Evolutionary conservation across 2,113 vertebrate genomes (phyloP), one percentile per base, ranked within the genome.

Genomic region (Zeus faber): DNA sequence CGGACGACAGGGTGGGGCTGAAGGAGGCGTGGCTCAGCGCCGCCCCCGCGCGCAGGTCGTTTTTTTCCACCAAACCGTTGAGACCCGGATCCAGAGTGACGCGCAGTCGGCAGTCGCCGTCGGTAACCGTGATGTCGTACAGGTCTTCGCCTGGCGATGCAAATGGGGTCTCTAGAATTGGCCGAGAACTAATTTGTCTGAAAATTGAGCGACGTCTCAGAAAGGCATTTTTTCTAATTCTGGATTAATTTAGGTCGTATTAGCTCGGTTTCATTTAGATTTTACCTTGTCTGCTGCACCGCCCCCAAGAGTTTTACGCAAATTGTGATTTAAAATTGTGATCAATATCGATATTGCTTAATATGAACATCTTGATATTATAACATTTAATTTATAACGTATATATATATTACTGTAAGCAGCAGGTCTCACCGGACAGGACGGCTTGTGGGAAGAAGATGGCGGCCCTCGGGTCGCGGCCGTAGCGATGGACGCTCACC

Each of bases 111-210:
- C 89, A 89, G 67, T 88, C 74, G 0, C 84, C 75, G 6, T 91
- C 90, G 0, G 74, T 76, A 55, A 91, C 51, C 0, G 75, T 88
- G n/a, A 85, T 24, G 50, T 91, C 90, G 13, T 87, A 91, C 29
- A 90, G 54, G 72, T 83, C 69, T 0, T 80, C 77, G 7, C 76
- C 81, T 78, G 57, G 44, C 27, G 25, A 47, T n/a, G n/a, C n/a
- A n/a, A n/a, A n/a, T n/a, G n/a, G n/a, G n/a, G n/a, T n/a, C n/a
- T n/a, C n/a, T n/a, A n/a, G n/a, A n/a, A n/a, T n/a, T n/a, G n/a
- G n/a, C n/a, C n/a, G n/a, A n/a, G n/a, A n/a, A n/a, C n/a, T n/a
- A n/a, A n/a, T n/a, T n/a, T n/a, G n/a, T n/a, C n/a, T n/a, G n/a
- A n/a, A n/a, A n/a, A n/a, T n/a, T n/a, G n/a, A n/a, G n/a, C n/a